Evolutionary conservation across 2,797 vertebrate species (phyloP).

Genomic region (Cuniculus paca): DNA sequence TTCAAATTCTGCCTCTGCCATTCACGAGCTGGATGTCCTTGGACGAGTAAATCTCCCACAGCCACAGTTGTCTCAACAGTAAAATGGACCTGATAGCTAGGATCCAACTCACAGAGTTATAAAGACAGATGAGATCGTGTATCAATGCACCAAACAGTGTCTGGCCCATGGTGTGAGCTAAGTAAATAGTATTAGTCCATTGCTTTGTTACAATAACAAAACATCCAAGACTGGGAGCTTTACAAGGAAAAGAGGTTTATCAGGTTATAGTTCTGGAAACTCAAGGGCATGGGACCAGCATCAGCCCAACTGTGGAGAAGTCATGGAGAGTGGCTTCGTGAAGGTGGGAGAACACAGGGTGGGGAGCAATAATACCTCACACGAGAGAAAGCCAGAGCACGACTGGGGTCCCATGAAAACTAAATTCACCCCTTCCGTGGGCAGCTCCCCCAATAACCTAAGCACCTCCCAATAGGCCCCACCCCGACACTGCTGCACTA

Average conservation of each 20-base stretch:
- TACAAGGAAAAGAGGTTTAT: not conserved
- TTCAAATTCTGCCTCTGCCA: constrained; percentile 11
- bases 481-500: not conserved
- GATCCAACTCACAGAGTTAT: not conserved
- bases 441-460: not conserved
- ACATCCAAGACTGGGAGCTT: not conserved
- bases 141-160: not conserved
- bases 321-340: not conserved
- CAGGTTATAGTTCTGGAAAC: not conserved
- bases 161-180: not conserved
- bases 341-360: not conserved
- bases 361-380: not conserved
- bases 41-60: not conserved
- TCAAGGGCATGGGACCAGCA: too few species aligned
- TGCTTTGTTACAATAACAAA: not conserved
- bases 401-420: not conserved
- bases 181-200: not conserved
- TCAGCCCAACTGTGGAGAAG: not conserved
- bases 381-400: too few species aligned
- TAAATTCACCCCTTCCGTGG: not conserved
- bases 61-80: constrained; percentile 17
- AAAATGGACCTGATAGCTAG: not conserved
- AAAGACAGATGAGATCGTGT: not conserved
- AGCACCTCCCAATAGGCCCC: not conserved
- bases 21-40: not conserved